Percentiles rank a stretch among this genome's conserved stretches.
Evolutionary conservation across 2,888 invertebrate genomes (phyloP).

Genomic region (Hesperia comma): DNA sequence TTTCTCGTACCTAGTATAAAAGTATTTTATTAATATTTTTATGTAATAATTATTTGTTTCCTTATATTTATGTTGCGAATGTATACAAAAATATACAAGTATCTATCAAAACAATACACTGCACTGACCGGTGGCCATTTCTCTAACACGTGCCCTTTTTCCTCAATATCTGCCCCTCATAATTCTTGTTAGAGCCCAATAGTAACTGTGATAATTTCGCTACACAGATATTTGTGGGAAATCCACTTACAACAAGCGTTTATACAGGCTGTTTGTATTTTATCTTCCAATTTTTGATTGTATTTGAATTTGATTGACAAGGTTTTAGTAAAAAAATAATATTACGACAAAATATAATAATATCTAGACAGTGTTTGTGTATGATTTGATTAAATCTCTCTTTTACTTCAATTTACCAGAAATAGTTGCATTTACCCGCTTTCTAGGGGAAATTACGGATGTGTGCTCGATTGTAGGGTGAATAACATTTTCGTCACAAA

Average conservation of each 20-base stretch:
- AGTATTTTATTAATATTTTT: no score
- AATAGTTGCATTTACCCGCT: conserved; percentile 45
- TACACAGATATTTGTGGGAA: conserved; percentile 61
- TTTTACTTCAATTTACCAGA: conserved; percentile 67
- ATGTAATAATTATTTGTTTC: no score
- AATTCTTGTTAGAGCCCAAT: conserved; percentile 72
- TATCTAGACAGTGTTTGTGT: no score
- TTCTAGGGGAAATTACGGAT: conserved; percentile 45
- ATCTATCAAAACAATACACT: conserved; percentile 55
- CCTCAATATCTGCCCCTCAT: conserved; percentile 56
- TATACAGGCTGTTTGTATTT: conserved; percentile 40
- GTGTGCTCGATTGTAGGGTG: conserved; percentile 44
- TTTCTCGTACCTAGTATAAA: no score
- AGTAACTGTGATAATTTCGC: conserved; percentile 66
- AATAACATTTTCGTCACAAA: conserved; percentile 49
- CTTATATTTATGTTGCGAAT: neutral
- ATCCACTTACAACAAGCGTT: conserved; percentile 55
- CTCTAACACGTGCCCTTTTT: conserved; percentile 21
- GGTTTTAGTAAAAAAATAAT: no score
- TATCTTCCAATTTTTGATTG: neutral
- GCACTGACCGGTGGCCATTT: conserved; percentile 44
- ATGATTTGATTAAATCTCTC: conserved; percentile 75
- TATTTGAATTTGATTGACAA: no score
- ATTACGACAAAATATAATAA: no score
- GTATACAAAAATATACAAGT: neutral